Evolutionary conservation across 1,140 invertebrate genomes (phyloP).

Genomic region (Yoshiicerus persimilis): DNA sequence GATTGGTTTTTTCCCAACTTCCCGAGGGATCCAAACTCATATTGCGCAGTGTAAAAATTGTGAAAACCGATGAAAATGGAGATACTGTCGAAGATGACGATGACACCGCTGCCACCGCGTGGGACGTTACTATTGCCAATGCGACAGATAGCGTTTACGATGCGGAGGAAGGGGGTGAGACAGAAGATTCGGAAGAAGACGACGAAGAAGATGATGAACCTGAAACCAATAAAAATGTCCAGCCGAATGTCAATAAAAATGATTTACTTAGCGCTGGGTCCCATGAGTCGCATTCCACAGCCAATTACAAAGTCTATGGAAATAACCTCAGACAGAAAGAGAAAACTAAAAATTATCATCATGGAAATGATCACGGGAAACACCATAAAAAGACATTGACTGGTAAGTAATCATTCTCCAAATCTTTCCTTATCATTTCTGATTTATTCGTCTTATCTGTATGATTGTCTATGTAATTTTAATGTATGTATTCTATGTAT

Average conservation of each 20-base stretch:
- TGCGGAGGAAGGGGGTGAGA: neutral
- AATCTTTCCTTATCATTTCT: no score
- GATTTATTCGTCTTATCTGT: neutral
- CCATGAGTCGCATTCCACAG: neutral
- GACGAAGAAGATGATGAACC: constrained; percentile 25
- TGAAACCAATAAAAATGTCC: neutral
- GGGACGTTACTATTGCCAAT: constrained; percentile 38
- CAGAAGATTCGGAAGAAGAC: constrained; percentile 31
- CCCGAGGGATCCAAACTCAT: constrained; percentile 48
- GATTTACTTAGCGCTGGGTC: constrained; percentile 41
- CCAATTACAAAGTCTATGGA: constrained; percentile 29
- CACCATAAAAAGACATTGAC: constrained; percentile 31
- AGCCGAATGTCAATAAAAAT: neutral
- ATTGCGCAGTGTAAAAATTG: constrained; percentile 45
- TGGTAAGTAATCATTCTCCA: constrained; percentile 24
- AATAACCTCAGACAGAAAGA: constrained; percentile 23
- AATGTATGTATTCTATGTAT: neutral
- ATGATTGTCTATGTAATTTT: neutral
- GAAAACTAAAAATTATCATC: constrained; percentile 31
- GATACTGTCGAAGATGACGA: constrained; percentile 31
- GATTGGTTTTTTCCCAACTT: constrained; percentile 45
- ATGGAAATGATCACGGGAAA: constrained; percentile 43
- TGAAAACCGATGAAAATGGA: constrained; percentile 46
- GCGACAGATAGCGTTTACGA: constrained; percentile 10
- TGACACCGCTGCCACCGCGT: constrained; percentile 7